phyloP scores from a whole-genome alignment of 1,140 invertebrate species.

The Hirudo medicinalis region DNA sequence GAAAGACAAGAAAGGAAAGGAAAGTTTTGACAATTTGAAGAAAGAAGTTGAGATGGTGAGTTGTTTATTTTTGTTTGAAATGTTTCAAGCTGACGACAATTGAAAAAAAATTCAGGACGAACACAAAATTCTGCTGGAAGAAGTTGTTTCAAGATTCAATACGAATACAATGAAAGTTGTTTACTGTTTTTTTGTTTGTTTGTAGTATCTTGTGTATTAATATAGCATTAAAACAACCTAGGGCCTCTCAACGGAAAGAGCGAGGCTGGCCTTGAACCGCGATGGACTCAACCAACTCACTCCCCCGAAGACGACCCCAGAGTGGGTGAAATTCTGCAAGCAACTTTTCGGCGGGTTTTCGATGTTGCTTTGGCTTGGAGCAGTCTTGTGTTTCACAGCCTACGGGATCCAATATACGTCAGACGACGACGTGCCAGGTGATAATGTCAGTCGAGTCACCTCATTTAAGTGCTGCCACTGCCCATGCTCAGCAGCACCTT shows the following conservation, averaged over 20 bases:
- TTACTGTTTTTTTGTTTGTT: background rate
- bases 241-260: background rate
- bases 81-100: background rate
- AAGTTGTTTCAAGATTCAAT: slow-evolving; percentile 10
- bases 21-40: slow-evolving; percentile 14
- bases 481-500: too few relatives aligned
- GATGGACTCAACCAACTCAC: slow-evolving; percentile 6
- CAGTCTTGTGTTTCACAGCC: slow-evolving; percentile 2
- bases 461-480: too few relatives aligned
- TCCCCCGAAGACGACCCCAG: background rate
- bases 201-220: too few relatives aligned
- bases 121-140: slow-evolving; percentile 12
- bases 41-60: slow-evolving; percentile 16
- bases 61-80: background rate
- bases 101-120: slow-evolving; percentile 5
- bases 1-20: slow-evolving; percentile 4
- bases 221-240: background rate
- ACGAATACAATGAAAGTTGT: slow-evolving; percentile 7
- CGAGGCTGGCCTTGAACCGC: background rate
- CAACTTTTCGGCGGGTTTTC: slow-evolving; percentile 4
- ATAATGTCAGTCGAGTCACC: background rate
- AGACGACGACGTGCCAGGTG: background rate
- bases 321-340: slow-evolving; percentile 7
- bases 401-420: background rate
- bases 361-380: slow-evolving; percentile 1